phyloP scores from a whole-genome alignment of 2,888 invertebrate species.

The Apodemia zela region DNA sequence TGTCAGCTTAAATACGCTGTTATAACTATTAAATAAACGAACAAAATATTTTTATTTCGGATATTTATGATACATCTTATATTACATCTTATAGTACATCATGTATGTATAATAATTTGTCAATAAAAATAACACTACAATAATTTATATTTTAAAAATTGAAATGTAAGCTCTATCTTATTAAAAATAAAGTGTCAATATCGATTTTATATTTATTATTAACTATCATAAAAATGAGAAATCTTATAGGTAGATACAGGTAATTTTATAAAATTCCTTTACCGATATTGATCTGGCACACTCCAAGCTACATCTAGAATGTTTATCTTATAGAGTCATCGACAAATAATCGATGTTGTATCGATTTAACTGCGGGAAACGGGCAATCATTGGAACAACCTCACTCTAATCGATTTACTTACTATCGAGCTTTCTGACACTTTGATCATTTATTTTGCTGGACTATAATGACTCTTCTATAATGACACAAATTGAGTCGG shows the following conservation, averaged over 20 bases:
- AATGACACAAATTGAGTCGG: not conserved
- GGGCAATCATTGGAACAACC: conserved; percentile 32
- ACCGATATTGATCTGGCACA: conserved; percentile 30
- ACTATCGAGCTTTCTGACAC: conserved; percentile 27
- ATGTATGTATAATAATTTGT: not conserved
- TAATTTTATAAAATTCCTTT: conserved; percentile 31
- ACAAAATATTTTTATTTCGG: not conserved
- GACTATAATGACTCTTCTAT: not conserved
- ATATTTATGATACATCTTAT: not conserved
- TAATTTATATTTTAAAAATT: not conserved
- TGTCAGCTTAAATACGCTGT: not conserved
- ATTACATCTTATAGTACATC: not conserved
- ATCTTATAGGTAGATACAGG: conserved; percentile 20
- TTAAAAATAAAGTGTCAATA: not conserved
- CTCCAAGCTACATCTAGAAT: conserved; percentile 29
- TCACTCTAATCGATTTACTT: conserved; percentile 35
- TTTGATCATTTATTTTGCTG: conserved; percentile 28
- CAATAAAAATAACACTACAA: not conserved
- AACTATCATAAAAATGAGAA: conserved; percentile 6
- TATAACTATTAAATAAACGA: not conserved
- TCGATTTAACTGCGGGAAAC: conserved; percentile 35
- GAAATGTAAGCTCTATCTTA: not conserved
- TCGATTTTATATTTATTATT: conserved; percentile 1
- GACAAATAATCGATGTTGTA: conserved; percentile 37
- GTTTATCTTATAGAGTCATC: conserved; percentile 32